These are phyloP conservation scores for Aurelia coerulea DNA, from an alignment of 30 jellyfish, hydroid and myxozoan genomes.

Conservation along the genomic window DNA sequence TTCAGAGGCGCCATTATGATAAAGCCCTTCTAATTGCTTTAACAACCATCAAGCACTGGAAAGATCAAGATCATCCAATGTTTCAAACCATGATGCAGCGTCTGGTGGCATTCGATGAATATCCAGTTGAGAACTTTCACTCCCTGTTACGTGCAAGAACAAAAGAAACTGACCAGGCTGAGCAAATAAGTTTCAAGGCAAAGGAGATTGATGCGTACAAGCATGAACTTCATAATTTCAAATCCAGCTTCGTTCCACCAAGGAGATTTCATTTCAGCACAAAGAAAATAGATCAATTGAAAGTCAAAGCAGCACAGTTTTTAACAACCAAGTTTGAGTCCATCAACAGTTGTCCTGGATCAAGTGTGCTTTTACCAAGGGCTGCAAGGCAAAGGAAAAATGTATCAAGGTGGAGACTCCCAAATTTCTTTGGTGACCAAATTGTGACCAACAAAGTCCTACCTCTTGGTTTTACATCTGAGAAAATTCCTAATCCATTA, in stretches of 20 bases:
- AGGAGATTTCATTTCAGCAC: no score
- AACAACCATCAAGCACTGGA: conserved; percentile 1
- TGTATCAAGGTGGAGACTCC: no score
- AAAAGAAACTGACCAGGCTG: conserved; percentile 32
- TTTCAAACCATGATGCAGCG: conserved; percentile 11
- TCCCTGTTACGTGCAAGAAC: conserved; percentile 29
- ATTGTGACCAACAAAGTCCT: conserved; percentile 25
- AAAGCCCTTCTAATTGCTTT: conserved; percentile 8
- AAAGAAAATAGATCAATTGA: neutral
- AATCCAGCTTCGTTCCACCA: conserved; percentile 48
- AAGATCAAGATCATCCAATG: neutral
- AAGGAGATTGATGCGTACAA: no score
- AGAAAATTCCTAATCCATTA: conserved; percentile 30
- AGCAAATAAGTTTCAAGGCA: no score
- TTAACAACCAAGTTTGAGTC: conserved; percentile 2
- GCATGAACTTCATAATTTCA: conserved; percentile 44
- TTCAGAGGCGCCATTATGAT: conserved; percentile 27
- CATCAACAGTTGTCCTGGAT: neutral
- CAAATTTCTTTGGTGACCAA: conserved; percentile 21
- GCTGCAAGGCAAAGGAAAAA: neutral
- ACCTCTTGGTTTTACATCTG: no score
- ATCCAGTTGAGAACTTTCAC: conserved; percentile 40
- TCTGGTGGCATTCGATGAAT: no score
- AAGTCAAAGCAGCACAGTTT: conserved; percentile 4
- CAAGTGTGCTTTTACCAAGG: conserved; percentile 9